Evolutionary conservation across 2,888 invertebrate species (phyloP).

Genomic region (Calliscelio sp.): DNA sequence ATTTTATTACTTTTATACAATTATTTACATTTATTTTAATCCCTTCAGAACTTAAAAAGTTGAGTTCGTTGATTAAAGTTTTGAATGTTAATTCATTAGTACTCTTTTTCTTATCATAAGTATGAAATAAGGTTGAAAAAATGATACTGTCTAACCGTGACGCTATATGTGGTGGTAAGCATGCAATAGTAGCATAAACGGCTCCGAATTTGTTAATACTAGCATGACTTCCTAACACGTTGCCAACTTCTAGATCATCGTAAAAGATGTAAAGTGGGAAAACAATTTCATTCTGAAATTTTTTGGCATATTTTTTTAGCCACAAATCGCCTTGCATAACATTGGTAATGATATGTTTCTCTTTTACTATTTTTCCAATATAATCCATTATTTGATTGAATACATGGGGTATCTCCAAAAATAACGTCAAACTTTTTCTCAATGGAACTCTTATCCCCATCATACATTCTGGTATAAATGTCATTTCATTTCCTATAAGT

Average conservation of each 20-base stretch:
- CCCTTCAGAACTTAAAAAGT: constrained; percentile 10
- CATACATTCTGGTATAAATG: constrained; percentile 7
- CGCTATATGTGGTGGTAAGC: constrained; percentile 40
- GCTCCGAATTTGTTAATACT: too few relatives aligned
- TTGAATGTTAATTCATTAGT: constrained; percentile 38
- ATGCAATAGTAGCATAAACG: constrained; percentile 49
- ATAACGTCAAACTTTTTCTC: constrained; percentile 38
- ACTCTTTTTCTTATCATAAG: constrained; percentile 47
- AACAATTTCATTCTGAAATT: constrained; percentile 20
- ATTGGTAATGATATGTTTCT: constrained; percentile 20
- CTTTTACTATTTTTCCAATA: not conserved
- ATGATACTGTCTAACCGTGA: constrained; percentile 46
- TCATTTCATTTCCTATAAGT: constrained; percentile 4
- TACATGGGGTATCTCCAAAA: constrained; percentile 54
- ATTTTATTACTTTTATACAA: not conserved
- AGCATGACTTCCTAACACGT: constrained; percentile 61
- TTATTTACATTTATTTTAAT: not conserved
- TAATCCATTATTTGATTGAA: constrained; percentile 4
- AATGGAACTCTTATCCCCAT: constrained; percentile 34
- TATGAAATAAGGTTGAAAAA: constrained; percentile 43
- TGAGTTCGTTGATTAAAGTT: constrained; percentile 44
- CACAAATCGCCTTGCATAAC: constrained; percentile 26
- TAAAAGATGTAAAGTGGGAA: too few relatives aligned
- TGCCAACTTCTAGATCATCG: constrained; percentile 52
- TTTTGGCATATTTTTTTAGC: constrained; percentile 31